Base-by-base conservation (phyloP, 2,797 vertebrate species). In the Eleutherodactylus coqui region DNA sequence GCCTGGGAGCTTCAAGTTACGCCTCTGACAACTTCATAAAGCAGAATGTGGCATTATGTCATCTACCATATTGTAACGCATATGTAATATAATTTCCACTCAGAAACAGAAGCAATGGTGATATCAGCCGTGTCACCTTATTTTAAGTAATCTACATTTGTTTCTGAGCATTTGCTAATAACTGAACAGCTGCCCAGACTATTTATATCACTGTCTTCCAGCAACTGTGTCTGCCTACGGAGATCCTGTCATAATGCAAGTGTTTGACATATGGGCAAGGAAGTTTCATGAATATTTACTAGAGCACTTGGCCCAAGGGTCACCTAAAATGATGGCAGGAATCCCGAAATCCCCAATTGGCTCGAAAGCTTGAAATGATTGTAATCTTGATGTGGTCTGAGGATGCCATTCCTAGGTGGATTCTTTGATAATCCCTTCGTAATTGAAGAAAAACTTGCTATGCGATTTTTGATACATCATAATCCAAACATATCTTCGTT, bases 121-220 rank as follows among this genome's bases (percentile, higher is more conserved):
- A 29, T 72, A 49, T 72, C 51, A 11, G n/a, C 60, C 21, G 70
- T 9, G 38, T 79, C 38, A 38, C 11, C 27, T 88, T 91, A 90
- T 92, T 91, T 93, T 92, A 91, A 91, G 89, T 82, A 76, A 85
- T 89, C 91, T 86, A 77, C 90, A 92, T 90, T 89, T 92, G 89
- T 90, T 90, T 88, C 87, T 86, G 85, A 89, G 89, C 14, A 88
- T 92, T 87, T 89, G 89, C 55, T 90, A 88, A 88, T 89, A 91
- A 89, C 83, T 29, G 43, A 91, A 87, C 92, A 92, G 92, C 91
- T 93, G 92, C 88, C 89, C 90, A 89, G 88, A 86, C 90, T 91
- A 92, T 90, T 90, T 89, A 90, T 91, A 90, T 87, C 88, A 88
- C 89, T 55, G 90, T 85, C 88, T 90, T 91, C 87, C 88, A 88